These are phyloP conservation scores for Struthio camelus DNA, from an alignment of 2,113 vertebrate species.

Conservation along the genomic window DNA sequence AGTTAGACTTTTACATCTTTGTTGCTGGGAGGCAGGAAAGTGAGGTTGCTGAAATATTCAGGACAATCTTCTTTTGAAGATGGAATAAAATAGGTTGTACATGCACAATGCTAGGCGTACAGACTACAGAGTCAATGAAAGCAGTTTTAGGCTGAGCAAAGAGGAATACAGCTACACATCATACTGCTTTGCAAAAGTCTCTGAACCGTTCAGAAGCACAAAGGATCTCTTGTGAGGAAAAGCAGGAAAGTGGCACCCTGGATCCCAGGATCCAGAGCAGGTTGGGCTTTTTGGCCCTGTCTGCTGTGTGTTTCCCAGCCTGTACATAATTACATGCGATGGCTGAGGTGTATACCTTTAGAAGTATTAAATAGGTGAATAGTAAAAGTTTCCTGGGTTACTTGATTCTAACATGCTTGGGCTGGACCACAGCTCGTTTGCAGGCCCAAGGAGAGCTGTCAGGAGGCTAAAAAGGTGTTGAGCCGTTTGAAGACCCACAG, in stretches of 20 bases:
- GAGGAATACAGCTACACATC: neutral
- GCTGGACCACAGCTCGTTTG: neutral
- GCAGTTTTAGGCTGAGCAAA: neutral
- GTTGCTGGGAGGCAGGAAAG: neutral
- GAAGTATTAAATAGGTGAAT: neutral
- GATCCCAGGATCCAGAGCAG: neutral
- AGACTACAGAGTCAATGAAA: neutral
- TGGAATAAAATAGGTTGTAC: neutral
- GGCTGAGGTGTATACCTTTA: neutral
- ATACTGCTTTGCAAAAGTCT: neutral
- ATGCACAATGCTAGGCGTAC: neutral
- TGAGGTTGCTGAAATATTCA: neutral
- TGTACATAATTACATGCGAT: neutral
- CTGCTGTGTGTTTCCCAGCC: fast-evolving
- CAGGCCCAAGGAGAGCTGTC: neutral
- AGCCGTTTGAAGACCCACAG: neutral
- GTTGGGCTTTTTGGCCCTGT: neutral
- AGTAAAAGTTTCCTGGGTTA: neutral
- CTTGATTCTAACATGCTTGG: neutral
- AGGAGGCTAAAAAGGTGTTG: neutral
- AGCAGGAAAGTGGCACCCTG: neutral
- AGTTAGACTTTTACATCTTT: neutral
- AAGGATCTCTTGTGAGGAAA: neutral
- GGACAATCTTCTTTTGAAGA: neutral
- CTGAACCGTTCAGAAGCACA: neutral